Percentiles rank a stretch among this genome's conserved stretches.
These are phyloP conservation scores for Temnothorax longispinosus DNA, from an alignment of 1,140 invertebrate genomes.

Conservation along the genomic window DNA sequence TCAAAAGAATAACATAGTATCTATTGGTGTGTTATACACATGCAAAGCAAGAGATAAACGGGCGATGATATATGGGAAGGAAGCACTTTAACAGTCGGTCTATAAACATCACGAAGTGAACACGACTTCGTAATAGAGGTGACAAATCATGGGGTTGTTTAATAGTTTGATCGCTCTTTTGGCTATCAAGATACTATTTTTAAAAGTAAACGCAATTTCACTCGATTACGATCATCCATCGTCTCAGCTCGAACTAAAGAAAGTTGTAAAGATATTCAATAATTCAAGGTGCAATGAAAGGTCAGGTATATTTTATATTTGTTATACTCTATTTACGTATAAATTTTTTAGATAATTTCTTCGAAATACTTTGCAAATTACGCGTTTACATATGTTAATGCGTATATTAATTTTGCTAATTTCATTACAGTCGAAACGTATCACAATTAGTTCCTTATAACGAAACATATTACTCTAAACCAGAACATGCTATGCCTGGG, in stretches of 20 bases:
- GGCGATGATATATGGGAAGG: not conserved
- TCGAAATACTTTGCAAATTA: not conserved
- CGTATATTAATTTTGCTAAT: not conserved
- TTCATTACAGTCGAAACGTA: slow-evolving; percentile 36
- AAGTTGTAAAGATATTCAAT: too few species aligned
- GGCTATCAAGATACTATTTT: not conserved
- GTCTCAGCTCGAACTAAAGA: too few species aligned
- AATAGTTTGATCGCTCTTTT: not conserved
- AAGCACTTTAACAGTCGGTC: not conserved
- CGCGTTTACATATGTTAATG: not conserved
- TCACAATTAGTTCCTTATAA: slow-evolving; percentile 54
- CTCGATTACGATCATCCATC: too few species aligned
- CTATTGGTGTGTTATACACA: not conserved
- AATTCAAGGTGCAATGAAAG: not conserved
- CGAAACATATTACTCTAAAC: slow-evolving; percentile 59
- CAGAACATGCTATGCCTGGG: too few species aligned
- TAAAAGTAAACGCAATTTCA: not conserved
- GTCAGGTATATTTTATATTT: slow-evolving; percentile 18
- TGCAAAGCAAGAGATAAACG: slow-evolving; percentile 32
- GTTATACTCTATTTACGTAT: not conserved
- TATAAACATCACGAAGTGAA: not conserved
- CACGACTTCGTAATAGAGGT: not conserved
- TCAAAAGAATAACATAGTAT: not conserved
- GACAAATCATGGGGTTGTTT: not conserved
- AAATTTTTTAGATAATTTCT: not conserved